Base-by-base conservation (phyloP, 1,140 invertebrate genomes). In the Diabrotica virgifera region DNA sequence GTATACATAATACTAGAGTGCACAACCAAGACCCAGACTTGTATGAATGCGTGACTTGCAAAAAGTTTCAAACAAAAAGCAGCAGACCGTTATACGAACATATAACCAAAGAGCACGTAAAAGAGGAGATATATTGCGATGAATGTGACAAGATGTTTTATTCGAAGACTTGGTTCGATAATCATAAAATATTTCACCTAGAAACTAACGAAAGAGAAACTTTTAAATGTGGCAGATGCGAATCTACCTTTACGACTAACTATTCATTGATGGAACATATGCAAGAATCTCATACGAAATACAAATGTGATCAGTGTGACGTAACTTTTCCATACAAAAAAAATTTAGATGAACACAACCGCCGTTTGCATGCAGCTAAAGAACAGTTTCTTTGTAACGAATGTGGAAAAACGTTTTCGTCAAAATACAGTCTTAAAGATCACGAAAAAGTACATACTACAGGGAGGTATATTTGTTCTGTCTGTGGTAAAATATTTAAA, bases 401-500 rank as follows among this genome's bases (percentile, higher is more conserved):
- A 5, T 46, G 40, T n/a, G 40, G 40, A n/a, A 8, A 46, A 46
- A 46, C 40, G 8, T 46, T 46, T 46, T 5, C 40, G 5, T 3
- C 2, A 10, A 46, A 5, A 46, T 2, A 46, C 5, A 46, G 6
- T 4, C n/a, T 46, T 46, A 46, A 8, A 6, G 2, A 3, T 4
- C 40, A 46, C n/a, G 4, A 10, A 46, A 46, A 3, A 8, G n/a
- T 10, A 5, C 40, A 46, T n/a, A n/a, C 4, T 3, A n/a, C 8
- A 46, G 8, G n/a, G n/a, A 46, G 5, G 8, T 46, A 5, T 46
- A 6, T 55, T 5, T 55, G 53, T 13, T 14, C 53, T 6, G 77
- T 84, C 24, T 87, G 85, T 59, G 79, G 79, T 0, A 84, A 84
- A 53, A 81, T 83, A 0, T 86, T 85, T 66, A 77, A 91, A 69